Base-by-base conservation (phyloP, 2,888 invertebrate genomes). In the Choristoneura rosaceana region DNA sequence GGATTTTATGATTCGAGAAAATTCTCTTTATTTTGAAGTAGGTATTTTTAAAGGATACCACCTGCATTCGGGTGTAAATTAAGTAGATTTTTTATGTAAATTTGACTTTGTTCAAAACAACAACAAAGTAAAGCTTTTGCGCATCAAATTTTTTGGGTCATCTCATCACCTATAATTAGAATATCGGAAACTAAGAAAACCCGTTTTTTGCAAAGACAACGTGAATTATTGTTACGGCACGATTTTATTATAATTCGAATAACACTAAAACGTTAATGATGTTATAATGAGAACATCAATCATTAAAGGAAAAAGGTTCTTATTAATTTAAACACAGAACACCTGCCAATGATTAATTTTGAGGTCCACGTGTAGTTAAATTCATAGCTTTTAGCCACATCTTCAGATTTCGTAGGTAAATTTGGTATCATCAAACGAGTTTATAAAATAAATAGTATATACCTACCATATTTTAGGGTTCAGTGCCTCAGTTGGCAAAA, bases 111-210 rank as follows among this genome's bases (percentile, higher is more conserved):
- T 14, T 15, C 58, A 59, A 70, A 70, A 70, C 69, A 62, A 62
- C 43, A 59, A 47, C 25, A 34, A 58, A 17, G 58, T 65, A 33
- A 50, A 25, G 34, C 38, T 25, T 63, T 50, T 73, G 63, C 71
- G 68, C 59, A 63, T 59, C 58, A 63, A 47, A 45, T 38, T 38
- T 7, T 38, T 15, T 3, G 10, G 17, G 12, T 71, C 71, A 68
- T 71, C 59, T 68, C n/a, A n/a, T n/a, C n/a, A n/a, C n/a, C 68
- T 73, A 64, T 73, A 43, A 73, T 73, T 71, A 68, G 59, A 25
- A 73, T 63, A 68, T 73, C 67, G 68, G 63, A 63, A 65, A 67
- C 71, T 47, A 43, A n/a, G 43, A 67, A 62, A 68, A 66, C 4
- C 55, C 50, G 55, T 17, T 14, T 63, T 63, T 45, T 38, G 41